Percentiles rank a stretch among this genome's conserved stretches.
Evolutionary conservation across 2,888 invertebrate genomes (phyloP).

Genomic region (Eupithecia inturbata): DNA sequence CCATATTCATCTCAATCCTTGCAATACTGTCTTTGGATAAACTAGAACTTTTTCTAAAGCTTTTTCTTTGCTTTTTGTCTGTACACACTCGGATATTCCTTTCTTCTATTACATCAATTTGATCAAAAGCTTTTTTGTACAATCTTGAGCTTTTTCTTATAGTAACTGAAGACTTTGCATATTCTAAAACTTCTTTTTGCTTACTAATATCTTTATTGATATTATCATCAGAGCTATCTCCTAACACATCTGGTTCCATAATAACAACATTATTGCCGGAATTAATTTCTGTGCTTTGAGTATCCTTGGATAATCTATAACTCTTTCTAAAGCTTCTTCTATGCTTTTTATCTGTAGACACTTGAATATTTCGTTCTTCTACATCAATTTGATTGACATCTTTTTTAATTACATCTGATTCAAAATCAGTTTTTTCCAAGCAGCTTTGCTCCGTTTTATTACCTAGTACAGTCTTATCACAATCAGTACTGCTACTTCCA

Average conservation of each 20-base stretch:
- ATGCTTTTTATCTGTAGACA: slow-evolving; percentile 17
- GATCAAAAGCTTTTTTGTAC: slow-evolving; percentile 29
- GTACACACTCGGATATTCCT: background rate
- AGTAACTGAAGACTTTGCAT: slow-evolving; percentile 20
- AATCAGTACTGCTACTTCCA: slow-evolving; percentile 57
- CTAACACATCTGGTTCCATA: background rate
- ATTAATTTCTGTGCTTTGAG: slow-evolving; percentile 23
- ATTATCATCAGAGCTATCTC: slow-evolving; percentile 4
- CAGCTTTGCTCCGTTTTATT: slow-evolving; percentile 36
- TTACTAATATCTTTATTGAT: background rate
- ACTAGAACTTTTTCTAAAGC: slow-evolving; percentile 27
- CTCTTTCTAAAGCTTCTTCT: slow-evolving; percentile 23
- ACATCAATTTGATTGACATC: background rate
- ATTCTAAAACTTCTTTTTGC: background rate
- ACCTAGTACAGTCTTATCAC: slow-evolving; percentile 63
- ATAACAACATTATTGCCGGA: slow-evolving; percentile 16
- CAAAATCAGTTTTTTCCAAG: slow-evolving; percentile 28
- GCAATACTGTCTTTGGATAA: slow-evolving; percentile 17
- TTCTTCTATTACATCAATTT: background rate
- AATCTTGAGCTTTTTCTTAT: slow-evolving; percentile 51
- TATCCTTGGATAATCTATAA: slow-evolving; percentile 21
- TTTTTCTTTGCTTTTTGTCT: slow-evolving; percentile 18
- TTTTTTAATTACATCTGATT: slow-evolving; percentile 8
- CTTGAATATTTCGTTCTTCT: slow-evolving; percentile 2
- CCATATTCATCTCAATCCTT: slow-evolving; percentile 23